Evolutionary conservation across 2,797 vertebrate genomes (phyloP), one percentile per base, ranked within the genome.

Genomic region (Buphagus erythrorhynchus): DNA sequence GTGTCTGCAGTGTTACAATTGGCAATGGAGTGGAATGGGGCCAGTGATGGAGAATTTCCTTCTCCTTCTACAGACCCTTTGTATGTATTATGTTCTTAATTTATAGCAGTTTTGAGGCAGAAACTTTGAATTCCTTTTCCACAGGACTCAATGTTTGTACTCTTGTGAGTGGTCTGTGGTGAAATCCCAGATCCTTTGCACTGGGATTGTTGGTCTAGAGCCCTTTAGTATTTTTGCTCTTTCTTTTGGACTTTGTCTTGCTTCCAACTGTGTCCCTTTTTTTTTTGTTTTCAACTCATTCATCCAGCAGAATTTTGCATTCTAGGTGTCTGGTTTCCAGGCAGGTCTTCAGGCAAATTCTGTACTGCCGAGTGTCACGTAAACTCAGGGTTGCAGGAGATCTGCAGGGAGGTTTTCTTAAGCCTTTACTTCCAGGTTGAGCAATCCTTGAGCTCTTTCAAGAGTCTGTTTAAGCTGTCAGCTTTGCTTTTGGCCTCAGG

Each of bases 381-480:
- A 95, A 68, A 78, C 4, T 3, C 67, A 55, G 43, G 31, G 11
- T 51, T 90, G 55, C 40, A 75, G 57, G 63, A 76, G 76, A 75
- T 88, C 93, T 84, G 18, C 38, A 58, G 69, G 69, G 83, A 93
- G 82, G 58, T 83, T 94, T 95, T 84, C 62, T 82, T 86, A 92
- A 96, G 88, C 88, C 38, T 92, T 96, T 94, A 26, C 79, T 95
- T 96, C 93, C 93, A 95, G 73, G 48, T 76, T 94, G 93, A 96
- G 90, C 79, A 95, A 94, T 95, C 73, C 79, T 36, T 63, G 86
- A 95, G 86, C 62, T 75, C 58, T 62, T 94, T 94, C 58, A 66
- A 38, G 87, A 90, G 59, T 92, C 94, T 96, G 82, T 94, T 96
- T 86, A 95, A 96, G 90, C 90, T 93, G 94, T 95, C 91, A 95